Conservation (phyloP, 2,888 invertebrate species). For the Bhutanitis thaidina region DNA sequence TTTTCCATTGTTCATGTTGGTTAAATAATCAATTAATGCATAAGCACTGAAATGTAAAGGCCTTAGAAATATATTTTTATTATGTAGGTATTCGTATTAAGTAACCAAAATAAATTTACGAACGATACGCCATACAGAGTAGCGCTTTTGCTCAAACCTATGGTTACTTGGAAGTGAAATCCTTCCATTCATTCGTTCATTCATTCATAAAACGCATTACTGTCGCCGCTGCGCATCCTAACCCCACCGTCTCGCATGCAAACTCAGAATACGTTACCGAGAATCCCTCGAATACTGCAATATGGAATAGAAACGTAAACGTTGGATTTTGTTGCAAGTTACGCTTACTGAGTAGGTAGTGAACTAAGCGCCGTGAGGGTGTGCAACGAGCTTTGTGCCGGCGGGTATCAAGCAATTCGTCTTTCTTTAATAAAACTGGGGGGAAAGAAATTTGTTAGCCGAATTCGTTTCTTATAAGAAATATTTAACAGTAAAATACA, state of each 20-base stretch:
- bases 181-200: constrained; percentile 63
- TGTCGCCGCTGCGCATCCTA: constrained; percentile 44
- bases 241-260: constrained; percentile 47
- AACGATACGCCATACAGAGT: constrained; percentile 26
- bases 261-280: constrained; percentile 58
- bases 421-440: constrained; percentile 42
- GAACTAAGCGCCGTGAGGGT: constrained; percentile 47
- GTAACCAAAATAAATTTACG: too few relatives aligned
- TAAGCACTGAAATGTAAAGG: too few relatives aligned
- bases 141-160: constrained; percentile 54
- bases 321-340: constrained; percentile 63
- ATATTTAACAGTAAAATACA: background rate
- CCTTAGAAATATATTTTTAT: too few relatives aligned
- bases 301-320: constrained; percentile 58
- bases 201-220: constrained; percentile 75
- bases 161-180: constrained; percentile 66
- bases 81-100: too few relatives aligned
- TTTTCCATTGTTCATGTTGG: too few relatives aligned
- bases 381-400: constrained; percentile 50
- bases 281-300: constrained; percentile 53
- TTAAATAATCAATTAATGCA: too few relatives aligned
- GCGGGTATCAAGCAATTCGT: constrained; percentile 43
- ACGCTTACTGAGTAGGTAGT: constrained; percentile 50
- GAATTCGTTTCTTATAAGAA: background rate
- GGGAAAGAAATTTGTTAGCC: background rate